These are phyloP conservation scores for Acrobasis suavella DNA, from an alignment of 2,888 invertebrate species.

Conservation along the genomic window DNA sequence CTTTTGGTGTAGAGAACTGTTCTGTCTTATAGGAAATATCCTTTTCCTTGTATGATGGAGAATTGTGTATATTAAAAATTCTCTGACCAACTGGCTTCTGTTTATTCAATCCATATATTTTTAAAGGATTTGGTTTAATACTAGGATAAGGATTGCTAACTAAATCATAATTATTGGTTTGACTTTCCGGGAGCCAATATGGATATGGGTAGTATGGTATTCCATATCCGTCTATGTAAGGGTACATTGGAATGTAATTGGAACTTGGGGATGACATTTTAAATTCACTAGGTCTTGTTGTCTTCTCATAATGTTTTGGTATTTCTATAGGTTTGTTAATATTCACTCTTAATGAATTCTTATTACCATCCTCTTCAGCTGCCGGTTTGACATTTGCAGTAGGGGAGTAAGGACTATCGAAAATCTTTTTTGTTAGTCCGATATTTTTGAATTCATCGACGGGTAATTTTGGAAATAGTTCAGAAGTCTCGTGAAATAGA, in stretches of 20 bases:
- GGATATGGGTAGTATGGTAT: constrained; percentile 22
- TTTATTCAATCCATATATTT: background rate
- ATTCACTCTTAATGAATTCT: background rate
- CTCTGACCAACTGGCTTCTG: background rate
- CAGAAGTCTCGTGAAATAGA: constrained; percentile 31
- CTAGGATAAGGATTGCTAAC: background rate
- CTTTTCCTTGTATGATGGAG: constrained; percentile 24
- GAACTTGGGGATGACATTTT: constrained; percentile 17
- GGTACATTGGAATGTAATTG: constrained; percentile 3
- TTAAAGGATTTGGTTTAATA: constrained; percentile 8
- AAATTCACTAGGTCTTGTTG: constrained; percentile 24
- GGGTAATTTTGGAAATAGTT: constrained; percentile 49
- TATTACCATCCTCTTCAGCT: background rate
- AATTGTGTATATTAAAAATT: background rate
- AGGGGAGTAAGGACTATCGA: background rate
- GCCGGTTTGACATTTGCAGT: background rate
- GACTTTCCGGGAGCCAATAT: constrained; percentile 13
- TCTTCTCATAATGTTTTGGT: constrained; percentile 25
- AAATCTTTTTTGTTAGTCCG: constrained; percentile 19
- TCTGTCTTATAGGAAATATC: constrained; percentile 49
- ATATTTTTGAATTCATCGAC: constrained; percentile 25
- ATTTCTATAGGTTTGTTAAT: constrained; percentile 14
- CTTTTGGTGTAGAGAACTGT: constrained; percentile 43
- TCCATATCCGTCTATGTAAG: constrained; percentile 12
- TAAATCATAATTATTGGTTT: constrained; percentile 2